Conservation (phyloP, 1,140 invertebrate species). For the Drosophila kikkawai region DNA sequence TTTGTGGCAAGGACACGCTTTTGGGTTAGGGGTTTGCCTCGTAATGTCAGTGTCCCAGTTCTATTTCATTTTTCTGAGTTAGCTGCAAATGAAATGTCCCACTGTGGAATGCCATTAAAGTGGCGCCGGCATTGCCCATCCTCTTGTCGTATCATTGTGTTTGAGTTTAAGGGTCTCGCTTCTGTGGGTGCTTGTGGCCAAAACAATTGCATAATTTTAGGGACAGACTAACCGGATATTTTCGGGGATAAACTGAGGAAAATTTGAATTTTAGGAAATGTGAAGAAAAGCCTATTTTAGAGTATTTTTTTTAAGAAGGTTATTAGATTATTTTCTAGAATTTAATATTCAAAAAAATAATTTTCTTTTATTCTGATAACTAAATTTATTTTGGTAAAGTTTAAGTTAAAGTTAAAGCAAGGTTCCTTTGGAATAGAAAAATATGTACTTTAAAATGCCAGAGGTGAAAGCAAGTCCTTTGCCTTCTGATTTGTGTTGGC, state of each 20-base stretch:
- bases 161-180: not conserved
- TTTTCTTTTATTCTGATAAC: not conserved
- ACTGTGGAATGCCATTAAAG: slow-evolving; percentile 42
- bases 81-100: slow-evolving; percentile 25
- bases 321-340: not conserved
- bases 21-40: slow-evolving; percentile 1
- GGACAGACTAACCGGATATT: slow-evolving; percentile 5
- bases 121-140: slow-evolving; percentile 24
- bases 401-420: not conserved
- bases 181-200: slow-evolving; percentile 22
- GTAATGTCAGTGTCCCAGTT: slow-evolving; percentile 5
- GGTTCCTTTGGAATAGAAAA: not conserved
- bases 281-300: not conserved
- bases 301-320: not conserved
- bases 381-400: no score
- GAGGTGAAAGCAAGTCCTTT: slow-evolving; percentile 46
- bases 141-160: slow-evolving; percentile 41
- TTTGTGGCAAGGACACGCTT: slow-evolving; percentile 25
- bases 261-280: not conserved
- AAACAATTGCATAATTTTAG: slow-evolving; percentile 54
- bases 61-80: slow-evolving; percentile 10
- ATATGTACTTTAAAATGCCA: slow-evolving; percentile 7
- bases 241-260: no score
- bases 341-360: not conserved
- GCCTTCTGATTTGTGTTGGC: slow-evolving; percentile 49